A percentile compares a stretch with the other conserved stretches of the same genome.
Conservation (phyloP, 2,888 invertebrate genomes). For the Cryptocephalus primarius region DNA sequence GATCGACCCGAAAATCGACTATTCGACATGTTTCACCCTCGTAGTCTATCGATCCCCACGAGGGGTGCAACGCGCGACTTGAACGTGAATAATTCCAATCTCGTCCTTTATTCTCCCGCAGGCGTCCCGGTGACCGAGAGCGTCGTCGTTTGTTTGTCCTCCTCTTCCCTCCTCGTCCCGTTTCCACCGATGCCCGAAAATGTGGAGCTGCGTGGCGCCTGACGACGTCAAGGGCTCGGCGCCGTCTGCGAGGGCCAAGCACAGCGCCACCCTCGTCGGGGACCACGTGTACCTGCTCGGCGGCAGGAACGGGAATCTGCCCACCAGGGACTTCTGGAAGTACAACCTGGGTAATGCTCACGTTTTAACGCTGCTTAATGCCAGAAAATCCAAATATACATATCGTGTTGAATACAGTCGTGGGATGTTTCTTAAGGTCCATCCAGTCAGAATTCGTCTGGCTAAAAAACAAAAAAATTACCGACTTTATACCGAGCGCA, state of each 20-base stretch:
- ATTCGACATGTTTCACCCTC: too few species aligned
- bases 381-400: too few species aligned
- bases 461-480: too few species aligned
- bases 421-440: neutral
- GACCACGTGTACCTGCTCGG: slow-evolving; percentile 74
- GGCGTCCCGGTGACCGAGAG: neutral
- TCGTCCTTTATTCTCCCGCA: too few species aligned
- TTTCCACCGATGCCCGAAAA: slow-evolving; percentile 19
- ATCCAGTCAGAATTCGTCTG: too few species aligned
- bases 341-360: slow-evolving; percentile 57
- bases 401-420: neutral
- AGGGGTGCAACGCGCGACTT: too few species aligned
- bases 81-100: too few species aligned
- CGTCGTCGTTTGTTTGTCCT: too few species aligned
- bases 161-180: neutral
- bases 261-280: slow-evolving; percentile 67
- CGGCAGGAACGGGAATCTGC: slow-evolving; percentile 72
- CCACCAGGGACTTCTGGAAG: slow-evolving; percentile 78
- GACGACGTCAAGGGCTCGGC: slow-evolving; percentile 42
- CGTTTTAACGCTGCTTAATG: neutral
- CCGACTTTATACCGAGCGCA: too few species aligned
- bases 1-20: too few species aligned
- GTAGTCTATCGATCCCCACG: too few species aligned
- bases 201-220: slow-evolving; percentile 52
- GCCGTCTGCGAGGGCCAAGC: slow-evolving; percentile 68